Percentiles rank a stretch among this genome's conserved stretches.
Evolutionary conservation across 2,888 invertebrate species (phyloP).

Genomic region (Mystacides longicornis): DNA sequence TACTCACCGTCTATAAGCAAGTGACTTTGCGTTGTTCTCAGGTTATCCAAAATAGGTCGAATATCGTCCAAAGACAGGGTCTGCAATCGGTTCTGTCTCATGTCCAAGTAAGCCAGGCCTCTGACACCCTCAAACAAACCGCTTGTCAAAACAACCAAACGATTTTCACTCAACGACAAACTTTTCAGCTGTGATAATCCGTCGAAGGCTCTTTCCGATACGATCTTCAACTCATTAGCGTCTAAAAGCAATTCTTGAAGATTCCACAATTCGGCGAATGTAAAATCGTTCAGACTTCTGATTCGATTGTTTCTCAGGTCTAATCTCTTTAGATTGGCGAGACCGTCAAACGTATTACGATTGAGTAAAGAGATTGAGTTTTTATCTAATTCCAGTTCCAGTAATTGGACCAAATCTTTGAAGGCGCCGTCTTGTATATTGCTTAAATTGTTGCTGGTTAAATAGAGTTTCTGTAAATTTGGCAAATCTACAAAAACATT

Average conservation of each 20-base stretch:
- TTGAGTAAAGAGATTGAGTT: constrained; percentile 70
- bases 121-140: constrained; percentile 68
- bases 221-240: constrained; percentile 61
- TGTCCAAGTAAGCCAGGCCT: constrained; percentile 64
- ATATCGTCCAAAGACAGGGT: constrained; percentile 70
- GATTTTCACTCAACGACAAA: constrained; percentile 69
- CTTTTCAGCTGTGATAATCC: constrained; percentile 66
- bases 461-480: constrained; percentile 61
- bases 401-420: constrained; percentile 61
- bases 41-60: constrained; percentile 68
- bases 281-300: constrained; percentile 69
- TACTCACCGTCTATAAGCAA: constrained; percentile 69
- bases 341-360: constrained; percentile 68
- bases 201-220: constrained; percentile 70
- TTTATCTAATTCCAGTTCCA: constrained; percentile 73
- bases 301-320: constrained; percentile 69
- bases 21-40: constrained; percentile 67
- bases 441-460: constrained; percentile 82
- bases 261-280: constrained; percentile 71
- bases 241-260: constrained; percentile 63
- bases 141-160: constrained; percentile 61
- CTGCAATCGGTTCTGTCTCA: constrained; percentile 69
- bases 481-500: constrained; percentile 70
- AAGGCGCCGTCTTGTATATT: constrained; percentile 80
- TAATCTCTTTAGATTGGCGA: constrained; percentile 64